Evolutionary conservation across 92 coral and sea anemone species (phyloP).

Genomic region (Heliopora coerulea): DNA sequence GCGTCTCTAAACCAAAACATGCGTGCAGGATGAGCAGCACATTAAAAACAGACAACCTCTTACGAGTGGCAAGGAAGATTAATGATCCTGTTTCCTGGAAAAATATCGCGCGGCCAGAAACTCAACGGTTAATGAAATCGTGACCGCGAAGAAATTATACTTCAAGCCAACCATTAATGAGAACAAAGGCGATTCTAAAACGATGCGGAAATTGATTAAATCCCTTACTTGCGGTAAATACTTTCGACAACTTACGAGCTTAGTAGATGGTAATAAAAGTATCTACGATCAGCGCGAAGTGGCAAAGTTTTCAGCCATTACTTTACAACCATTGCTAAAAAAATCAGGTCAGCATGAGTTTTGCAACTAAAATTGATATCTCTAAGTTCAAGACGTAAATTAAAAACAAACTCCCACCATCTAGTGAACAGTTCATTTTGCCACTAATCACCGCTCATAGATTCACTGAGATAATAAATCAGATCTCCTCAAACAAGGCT

Average conservation of each 20-base stretch:
- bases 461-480: neutral
- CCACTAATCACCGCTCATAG: too few relatives aligned
- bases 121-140: too few relatives aligned
- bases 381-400: too few relatives aligned
- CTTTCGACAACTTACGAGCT: neutral
- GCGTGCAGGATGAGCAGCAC: too few relatives aligned
- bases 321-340: neutral
- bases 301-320: neutral
- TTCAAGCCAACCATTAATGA: neutral
- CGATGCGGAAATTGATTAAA: neutral
- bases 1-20: too few relatives aligned
- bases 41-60: too few relatives aligned
- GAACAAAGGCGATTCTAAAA: constrained; percentile 1
- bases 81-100: too few relatives aligned
- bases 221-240: neutral
- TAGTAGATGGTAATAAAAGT: neutral
- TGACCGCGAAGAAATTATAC: too few relatives aligned
- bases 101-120: too few relatives aligned
- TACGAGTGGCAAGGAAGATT: too few relatives aligned
- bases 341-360: neutral
- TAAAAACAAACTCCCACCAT: too few relatives aligned
- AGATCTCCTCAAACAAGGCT: neutral
- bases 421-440: too few relatives aligned
- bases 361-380: neutral
- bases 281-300: neutral